These are phyloP conservation scores for Sinocyclocheilus anophthalmus DNA, from an alignment of 2,113 vertebrate genomes.

Conservation along the genomic window DNA sequence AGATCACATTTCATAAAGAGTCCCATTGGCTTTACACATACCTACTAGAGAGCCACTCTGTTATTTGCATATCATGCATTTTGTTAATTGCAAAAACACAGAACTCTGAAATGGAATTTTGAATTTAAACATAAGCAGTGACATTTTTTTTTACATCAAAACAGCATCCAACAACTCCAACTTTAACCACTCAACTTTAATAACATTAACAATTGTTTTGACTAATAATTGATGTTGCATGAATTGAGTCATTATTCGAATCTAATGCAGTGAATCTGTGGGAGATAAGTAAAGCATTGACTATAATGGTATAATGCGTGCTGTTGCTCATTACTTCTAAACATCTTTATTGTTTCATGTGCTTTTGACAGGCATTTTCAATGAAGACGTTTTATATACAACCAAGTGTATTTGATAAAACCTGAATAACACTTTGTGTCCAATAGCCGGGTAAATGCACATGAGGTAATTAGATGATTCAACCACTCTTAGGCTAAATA, in stretches of 20 bases:
- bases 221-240: background rate
- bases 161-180: background rate
- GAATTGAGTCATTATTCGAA: constrained; percentile 13
- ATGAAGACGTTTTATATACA: constrained; percentile 32
- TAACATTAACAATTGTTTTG: background rate
- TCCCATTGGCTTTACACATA: background rate
- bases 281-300: background rate
- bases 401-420: constrained; percentile 24
- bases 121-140: background rate
- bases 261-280: background rate
- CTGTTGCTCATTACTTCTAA: constrained; percentile 34
- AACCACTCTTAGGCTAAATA: too few species aligned
- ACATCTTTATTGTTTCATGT: constrained; percentile 22
- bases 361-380: constrained; percentile 29
- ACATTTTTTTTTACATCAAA: background rate
- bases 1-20: background rate
- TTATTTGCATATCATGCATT: background rate
- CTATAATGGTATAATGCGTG: constrained; percentile 26
- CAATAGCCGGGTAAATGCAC: constrained; percentile 27
- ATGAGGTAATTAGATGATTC: too few species aligned
- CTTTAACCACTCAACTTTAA: too few species aligned
- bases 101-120: background rate
- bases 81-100: background rate
- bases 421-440: constrained; percentile 37
- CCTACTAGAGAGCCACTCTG: background rate